Base-by-base conservation (phyloP, 2,113 vertebrate species). In the Laticauda laticaudata region DNA sequence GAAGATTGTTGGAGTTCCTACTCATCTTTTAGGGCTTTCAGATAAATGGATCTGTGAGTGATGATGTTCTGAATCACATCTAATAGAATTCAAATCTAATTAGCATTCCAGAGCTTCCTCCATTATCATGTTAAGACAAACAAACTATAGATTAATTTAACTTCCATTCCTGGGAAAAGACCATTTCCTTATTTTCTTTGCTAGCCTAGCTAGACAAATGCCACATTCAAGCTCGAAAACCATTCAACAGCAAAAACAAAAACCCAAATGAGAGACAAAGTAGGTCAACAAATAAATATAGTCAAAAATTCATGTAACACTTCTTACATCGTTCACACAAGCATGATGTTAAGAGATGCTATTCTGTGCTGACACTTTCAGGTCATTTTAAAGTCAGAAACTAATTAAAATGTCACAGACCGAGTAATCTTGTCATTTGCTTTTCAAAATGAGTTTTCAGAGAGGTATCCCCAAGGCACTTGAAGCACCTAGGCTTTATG, bases 401-500 rank as follows among this genome's bases (percentile, higher is more conserved):
- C 91, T 90, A 91, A 81, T 69, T 55, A 88, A 95, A 96, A 95
- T 96, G 95, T 95, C 91, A 95, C 94, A 95, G 94, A 95, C 92
- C 0, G 45, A 93, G 93, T 93, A 85, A 94, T 95, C 29, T 93
- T 96, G 93, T 95, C 92, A 92, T 93, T 92, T 93, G 94, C 93
- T 92, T 95, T 96, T 96, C 93, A 85, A 95, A 96, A 93, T 0
- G 2, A 90, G 96, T 56, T 91, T 61, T 92, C 61, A 34, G 29
- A 94, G 3, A 69, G 90, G 91, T 75, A 24, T 34, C 95, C 94
- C 94, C 85, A 54, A 94, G 96, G 96, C 96, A 95, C 43, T 95
- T 95, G 96, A 96, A 95, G 43, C 96, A 97, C 95, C 95, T 96
- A 95, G 95, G 95, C 96, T 97, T 97, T 96, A 96, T 96, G 96